These are phyloP conservation scores for Argopecten irradians DNA, from an alignment of 1,140 invertebrate species.

Conservation along the genomic window DNA sequence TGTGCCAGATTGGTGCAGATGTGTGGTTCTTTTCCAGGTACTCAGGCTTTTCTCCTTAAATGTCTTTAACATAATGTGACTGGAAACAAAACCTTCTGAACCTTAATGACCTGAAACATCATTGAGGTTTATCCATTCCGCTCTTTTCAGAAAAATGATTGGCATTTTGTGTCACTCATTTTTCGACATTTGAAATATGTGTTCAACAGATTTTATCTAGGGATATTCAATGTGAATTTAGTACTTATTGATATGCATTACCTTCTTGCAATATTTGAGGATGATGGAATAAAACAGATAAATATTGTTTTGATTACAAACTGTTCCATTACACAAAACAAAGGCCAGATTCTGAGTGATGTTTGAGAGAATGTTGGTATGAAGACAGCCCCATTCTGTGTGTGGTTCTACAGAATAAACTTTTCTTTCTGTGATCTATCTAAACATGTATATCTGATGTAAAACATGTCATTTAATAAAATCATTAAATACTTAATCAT, in stretches of 20 bases:
- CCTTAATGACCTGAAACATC: too few relatives aligned
- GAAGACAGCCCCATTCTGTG: neutral
- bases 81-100: too few relatives aligned
- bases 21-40: too few relatives aligned
- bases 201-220: neutral
- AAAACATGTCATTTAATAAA: slow-evolving; percentile 1
- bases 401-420: neutral
- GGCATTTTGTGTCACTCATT: too few relatives aligned
- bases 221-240: neutral
- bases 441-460: neutral
- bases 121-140: too few relatives aligned
- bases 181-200: neutral
- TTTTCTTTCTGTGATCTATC: neutral
- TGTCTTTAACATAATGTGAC: too few relatives aligned
- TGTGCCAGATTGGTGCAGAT: too few relatives aligned
- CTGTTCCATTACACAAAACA: neutral
- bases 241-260: too few relatives aligned
- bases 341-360: neutral
- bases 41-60: too few relatives aligned
- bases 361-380: neutral
- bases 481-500: neutral
- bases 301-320: neutral
- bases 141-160: too few relatives aligned
- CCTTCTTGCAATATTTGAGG: neutral
- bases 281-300: neutral